Conservation (phyloP, 2,888 invertebrate genomes). For the Hylaea fasciaria region DNA sequence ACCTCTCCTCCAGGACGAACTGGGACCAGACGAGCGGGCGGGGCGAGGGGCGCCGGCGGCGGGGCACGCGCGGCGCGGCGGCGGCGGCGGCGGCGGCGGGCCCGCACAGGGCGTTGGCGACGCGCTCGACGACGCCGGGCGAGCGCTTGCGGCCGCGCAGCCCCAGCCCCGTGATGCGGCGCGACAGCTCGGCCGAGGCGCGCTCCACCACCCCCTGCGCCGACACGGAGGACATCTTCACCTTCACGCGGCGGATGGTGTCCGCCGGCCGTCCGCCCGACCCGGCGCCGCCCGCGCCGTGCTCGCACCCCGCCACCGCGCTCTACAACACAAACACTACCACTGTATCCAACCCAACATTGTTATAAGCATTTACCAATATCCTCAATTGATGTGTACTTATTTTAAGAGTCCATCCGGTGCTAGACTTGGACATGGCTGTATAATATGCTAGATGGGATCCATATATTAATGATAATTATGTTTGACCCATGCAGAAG, state of each 20-base stretch:
- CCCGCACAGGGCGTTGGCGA: constrained; percentile 94
- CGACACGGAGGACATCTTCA: constrained; percentile 92
- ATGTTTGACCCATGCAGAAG: too few species aligned
- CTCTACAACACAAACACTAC: constrained; percentile 39
- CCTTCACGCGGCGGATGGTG: constrained; percentile 80
- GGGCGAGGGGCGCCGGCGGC: constrained; percentile 81
- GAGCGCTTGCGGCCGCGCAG: constrained; percentile 87
- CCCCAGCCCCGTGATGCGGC: constrained; percentile 93
- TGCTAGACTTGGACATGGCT: too few species aligned
- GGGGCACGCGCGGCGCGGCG: constrained; percentile 68
- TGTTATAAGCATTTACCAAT: too few species aligned
- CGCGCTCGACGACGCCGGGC: constrained; percentile 92
- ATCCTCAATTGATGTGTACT: too few species aligned
- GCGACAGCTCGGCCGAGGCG: constrained; percentile 95
- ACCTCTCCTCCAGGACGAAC: constrained; percentile 92
- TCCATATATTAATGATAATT: too few species aligned
- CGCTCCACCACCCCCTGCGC: constrained; percentile 96
- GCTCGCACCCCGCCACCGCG: constrained; percentile 82
- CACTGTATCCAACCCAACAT: too few species aligned
- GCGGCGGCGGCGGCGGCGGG: constrained; percentile 79
- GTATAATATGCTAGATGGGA: too few species aligned
- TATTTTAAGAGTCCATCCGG: too few species aligned
- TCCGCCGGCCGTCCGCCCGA: constrained; percentile 71
- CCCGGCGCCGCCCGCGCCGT: constrained; percentile 63
- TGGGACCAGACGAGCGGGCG: constrained; percentile 88